phyloP scores from a whole-genome alignment of 2,113 vertebrate genomes.

The Ochotona curzoniae region DNA sequence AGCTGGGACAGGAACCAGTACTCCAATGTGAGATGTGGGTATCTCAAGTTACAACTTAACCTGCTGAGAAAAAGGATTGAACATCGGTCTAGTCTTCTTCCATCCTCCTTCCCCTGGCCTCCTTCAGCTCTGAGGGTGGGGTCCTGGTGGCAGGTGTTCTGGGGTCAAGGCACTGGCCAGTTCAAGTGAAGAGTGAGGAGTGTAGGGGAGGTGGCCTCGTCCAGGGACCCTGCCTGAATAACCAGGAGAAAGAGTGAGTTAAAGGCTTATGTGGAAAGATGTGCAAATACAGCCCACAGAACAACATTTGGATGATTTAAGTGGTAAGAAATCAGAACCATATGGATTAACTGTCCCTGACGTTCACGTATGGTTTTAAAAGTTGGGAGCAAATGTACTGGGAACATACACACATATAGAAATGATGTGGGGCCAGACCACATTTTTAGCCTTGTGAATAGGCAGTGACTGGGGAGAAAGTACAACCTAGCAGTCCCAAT shows the following conservation, averaged over 20 bases:
- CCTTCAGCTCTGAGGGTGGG: not conserved
- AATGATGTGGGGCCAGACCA: slow-evolving; percentile 60
- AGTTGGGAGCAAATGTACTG: slow-evolving; percentile 79
- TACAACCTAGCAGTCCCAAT: not conserved
- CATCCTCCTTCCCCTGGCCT: not conserved
- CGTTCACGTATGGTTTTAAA: slow-evolving; percentile 79
- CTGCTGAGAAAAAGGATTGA: too few relatives aligned
- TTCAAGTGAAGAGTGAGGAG: not conserved
- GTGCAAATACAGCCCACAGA: slow-evolving; percentile 78
- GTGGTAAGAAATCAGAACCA: slow-evolving; percentile 83
- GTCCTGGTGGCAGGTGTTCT: not conserved
- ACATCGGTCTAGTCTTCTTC: not conserved
- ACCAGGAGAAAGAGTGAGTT: slow-evolving; percentile 75
- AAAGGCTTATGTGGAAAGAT: slow-evolving; percentile 81
- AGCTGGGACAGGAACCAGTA: too few relatives aligned
- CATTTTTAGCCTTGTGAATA: slow-evolving; percentile 67
- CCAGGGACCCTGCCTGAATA: not conserved
- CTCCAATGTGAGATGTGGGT: too few relatives aligned
- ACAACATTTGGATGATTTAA: slow-evolving; percentile 83
- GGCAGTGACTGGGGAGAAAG: slow-evolving; percentile 64
- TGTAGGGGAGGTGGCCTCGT: not conserved
- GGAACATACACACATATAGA: slow-evolving; percentile 70
- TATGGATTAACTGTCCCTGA: slow-evolving; percentile 83
- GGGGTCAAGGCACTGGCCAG: not conserved
- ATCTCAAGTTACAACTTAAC: too few relatives aligned